phyloP scores from a whole-genome alignment of 1,140 invertebrate species.

The Brachionus asplanchnoidis region DNA sequence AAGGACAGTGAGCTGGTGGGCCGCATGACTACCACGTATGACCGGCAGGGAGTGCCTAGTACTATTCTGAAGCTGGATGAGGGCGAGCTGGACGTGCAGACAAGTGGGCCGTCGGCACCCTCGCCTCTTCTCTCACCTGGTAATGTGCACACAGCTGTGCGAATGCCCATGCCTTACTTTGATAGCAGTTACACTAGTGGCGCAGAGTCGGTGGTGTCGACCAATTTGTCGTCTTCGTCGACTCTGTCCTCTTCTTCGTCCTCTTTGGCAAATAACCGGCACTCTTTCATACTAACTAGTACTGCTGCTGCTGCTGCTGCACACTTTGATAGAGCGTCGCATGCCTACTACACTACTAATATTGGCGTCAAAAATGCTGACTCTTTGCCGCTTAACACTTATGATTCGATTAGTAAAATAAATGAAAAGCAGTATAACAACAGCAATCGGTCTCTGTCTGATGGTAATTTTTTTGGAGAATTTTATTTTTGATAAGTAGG shows the following conservation, averaged over 20 bases:
- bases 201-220: conserved; percentile 10
- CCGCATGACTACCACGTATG: neutral
- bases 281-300: conserved; percentile 6
- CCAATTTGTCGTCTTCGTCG: conserved; percentile 25
- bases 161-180: neutral
- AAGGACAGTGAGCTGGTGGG: neutral
- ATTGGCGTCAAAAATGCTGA: neutral
- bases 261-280: neutral
- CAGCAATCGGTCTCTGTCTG: conserved; percentile 9
- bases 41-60: neutral
- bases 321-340: neutral
- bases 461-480: conserved; percentile 16
- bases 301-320: neutral
- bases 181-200: neutral
- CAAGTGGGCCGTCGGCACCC: neutral
- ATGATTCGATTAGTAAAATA: neutral
- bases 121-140: neutral
- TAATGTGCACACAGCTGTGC: conserved; percentile 3
- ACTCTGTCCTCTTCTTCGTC: conserved; percentile 3
- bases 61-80: neutral
- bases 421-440: conserved; percentile 23
- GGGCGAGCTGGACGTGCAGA: neutral
- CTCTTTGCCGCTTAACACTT: neutral
- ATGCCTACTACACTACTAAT: neutral
- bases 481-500: no score